Conservation (phyloP, 2,797 vertebrate genomes). For the Xenopus petersii region DNA sequence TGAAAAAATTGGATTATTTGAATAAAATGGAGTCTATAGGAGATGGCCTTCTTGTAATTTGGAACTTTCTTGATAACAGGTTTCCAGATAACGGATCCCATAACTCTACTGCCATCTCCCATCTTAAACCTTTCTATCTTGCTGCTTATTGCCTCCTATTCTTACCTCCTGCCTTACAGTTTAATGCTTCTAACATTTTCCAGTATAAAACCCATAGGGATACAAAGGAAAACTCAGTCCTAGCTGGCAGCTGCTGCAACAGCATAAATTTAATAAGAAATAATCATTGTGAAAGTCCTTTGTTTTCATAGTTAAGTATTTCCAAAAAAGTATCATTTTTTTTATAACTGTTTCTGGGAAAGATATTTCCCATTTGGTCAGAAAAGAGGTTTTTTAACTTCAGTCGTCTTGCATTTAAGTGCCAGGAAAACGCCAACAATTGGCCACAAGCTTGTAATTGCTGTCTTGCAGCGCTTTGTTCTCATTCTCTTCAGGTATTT, state of each 20-base stretch:
- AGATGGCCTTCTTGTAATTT: no score
- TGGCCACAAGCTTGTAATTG: conserved; percentile 26
- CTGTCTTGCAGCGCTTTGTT: conserved; percentile 26
- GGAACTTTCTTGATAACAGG: no score
- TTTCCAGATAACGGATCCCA: no score
- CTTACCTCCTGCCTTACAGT: not conserved
- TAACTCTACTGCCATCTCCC: no score
- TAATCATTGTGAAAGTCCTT: conserved; percentile 4
- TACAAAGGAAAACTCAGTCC: not conserved
- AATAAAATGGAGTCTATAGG: no score
- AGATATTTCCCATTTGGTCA: conserved; percentile 15
- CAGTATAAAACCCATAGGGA: conserved; percentile 3
- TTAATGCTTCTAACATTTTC: conserved; percentile 9
- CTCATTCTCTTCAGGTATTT: conserved; percentile 25
- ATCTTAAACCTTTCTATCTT: no score
- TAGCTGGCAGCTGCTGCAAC: conserved; percentile 20
- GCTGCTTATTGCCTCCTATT: no score
- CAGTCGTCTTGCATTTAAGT: conserved; percentile 4
- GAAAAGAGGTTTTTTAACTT: conserved; percentile 12
- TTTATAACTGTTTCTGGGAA: conserved; percentile 26
- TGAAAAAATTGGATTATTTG: no score
- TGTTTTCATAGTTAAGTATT: conserved; percentile 8
- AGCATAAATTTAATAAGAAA: conserved; percentile 7
- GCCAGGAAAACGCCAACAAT: conserved; percentile 29
- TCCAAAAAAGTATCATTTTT: conserved; percentile 13